Evolutionary conservation across 2,888 invertebrate species (phyloP).

Genomic region (Eudasyphora cyanicolor): DNA sequence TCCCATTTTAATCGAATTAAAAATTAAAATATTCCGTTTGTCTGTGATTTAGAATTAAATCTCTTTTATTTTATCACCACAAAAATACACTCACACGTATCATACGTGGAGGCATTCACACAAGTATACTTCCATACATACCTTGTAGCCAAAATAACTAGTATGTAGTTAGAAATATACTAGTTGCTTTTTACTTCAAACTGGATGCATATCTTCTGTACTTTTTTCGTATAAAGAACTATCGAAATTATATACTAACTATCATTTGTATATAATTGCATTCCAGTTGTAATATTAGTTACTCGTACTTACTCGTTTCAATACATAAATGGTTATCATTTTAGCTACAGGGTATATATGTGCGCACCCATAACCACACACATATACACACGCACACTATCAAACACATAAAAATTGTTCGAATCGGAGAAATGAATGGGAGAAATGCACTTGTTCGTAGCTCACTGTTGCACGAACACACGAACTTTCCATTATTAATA

Average conservation of each 20-base stretch:
- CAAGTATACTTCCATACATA: too few species aligned
- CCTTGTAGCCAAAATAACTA: too few species aligned
- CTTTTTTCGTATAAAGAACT: too few species aligned
- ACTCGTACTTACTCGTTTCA: too few species aligned
- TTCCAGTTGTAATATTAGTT: too few species aligned
- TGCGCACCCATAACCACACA: background rate
- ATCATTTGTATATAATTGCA: too few species aligned
- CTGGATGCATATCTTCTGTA: too few species aligned
- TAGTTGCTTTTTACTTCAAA: too few species aligned
- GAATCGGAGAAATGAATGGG: background rate
- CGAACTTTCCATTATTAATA: conserved; percentile 58
- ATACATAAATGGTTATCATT: too few species aligned
- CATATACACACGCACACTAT: conserved; percentile 16
- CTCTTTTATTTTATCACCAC: conserved; percentile 40
- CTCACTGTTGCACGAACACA: conserved; percentile 22
- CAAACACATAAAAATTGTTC: background rate
- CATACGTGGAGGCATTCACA: background rate
- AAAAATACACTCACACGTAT: conserved; percentile 8
- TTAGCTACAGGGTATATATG: too few species aligned
- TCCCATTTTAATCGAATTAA: conserved; percentile 49
- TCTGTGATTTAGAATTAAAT: conserved; percentile 51
- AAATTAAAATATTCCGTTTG: conserved; percentile 52
- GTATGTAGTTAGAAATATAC: too few species aligned
- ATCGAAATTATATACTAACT: too few species aligned
- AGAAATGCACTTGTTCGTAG: background rate